Evolutionary conservation across 1,140 invertebrate species (phyloP), one percentile per base, ranked within the genome.

Genomic region (Zaprionus vittiger): DNA sequence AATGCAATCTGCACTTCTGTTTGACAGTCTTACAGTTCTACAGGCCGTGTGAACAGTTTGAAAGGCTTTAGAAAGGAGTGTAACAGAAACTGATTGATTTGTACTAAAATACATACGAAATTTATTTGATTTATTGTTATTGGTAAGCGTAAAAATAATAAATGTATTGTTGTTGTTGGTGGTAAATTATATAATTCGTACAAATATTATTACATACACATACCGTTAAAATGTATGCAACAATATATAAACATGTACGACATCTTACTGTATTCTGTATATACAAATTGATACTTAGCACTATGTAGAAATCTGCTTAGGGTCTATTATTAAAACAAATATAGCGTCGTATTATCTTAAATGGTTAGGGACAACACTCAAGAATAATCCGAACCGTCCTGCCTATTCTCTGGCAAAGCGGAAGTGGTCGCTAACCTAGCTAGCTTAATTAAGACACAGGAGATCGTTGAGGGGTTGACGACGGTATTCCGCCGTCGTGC

Each of bases 401-500:
- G 24, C 22, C 38, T 15, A 47, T 44, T 26, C 38, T 31, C 28
- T 72, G 54, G 70, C 70, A 59, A 67, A 81, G 54, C 70, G 77
- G 67, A 75, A 66, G 61, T 80, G 79, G 66, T 80, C 77, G 60
- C 68, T 77, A 81, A 73, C 73, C 65, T 47, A 47, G 38, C 84
- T 89, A 89, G 78, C 85, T 89, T 84, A 90, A 80, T 80, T 89
- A 89, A 89, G 85, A 89, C 85, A 89, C 85, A 85, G 79, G 85
- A 89, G 85, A 89, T 89, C 85, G 85, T 85, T 85, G 85, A 81
- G 86, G 73, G 79, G 57, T 85, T 74, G 64, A 75, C 52, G 72
- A 82, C 84, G 85, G 56, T 67, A 28, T 49, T 28, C 41, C 79
- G 73, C 67, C 76, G 72, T 75, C 76, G 49, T 38, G 63, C 78